These are phyloP conservation scores for Stylophora pistillata DNA, from an alignment of 64 coral and sea anemone genomes.

Conservation along the genomic window DNA sequence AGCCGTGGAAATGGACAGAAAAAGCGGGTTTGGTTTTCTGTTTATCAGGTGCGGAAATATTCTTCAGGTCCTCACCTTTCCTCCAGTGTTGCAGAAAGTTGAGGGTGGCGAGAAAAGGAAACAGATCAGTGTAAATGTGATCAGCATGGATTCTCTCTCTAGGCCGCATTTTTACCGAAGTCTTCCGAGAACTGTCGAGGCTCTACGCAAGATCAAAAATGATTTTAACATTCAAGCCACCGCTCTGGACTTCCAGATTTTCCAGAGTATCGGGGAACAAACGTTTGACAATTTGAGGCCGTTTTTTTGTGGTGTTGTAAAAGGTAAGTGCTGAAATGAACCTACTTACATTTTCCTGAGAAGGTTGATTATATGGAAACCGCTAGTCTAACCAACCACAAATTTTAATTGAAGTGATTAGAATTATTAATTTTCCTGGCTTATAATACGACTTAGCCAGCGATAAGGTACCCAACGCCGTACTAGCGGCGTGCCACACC, in stretches of 20 bases:
- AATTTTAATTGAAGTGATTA: too few relatives aligned
- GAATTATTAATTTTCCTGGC: too few relatives aligned
- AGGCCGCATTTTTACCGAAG: conserved; percentile 60
- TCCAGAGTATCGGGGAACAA: conserved; percentile 58
- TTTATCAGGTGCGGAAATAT: conserved; percentile 44
- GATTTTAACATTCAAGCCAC: conserved; percentile 35
- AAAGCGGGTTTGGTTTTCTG: conserved; percentile 32
- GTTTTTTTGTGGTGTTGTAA: conserved; percentile 44
- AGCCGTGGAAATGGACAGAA: not conserved
- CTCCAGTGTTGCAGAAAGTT: conserved; percentile 4
- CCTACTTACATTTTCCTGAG: too few relatives aligned
- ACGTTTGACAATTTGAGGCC: conserved; percentile 57
- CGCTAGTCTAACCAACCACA: too few relatives aligned
- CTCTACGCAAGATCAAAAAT: conserved; percentile 17
- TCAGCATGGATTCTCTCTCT: conserved; percentile 46
- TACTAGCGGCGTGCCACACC: too few relatives aligned
- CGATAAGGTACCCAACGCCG: too few relatives aligned
- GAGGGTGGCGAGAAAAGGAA: not conserved
- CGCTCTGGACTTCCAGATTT: conserved; percentile 54
- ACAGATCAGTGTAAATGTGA: conserved; percentile 50
- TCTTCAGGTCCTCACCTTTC: conserved; percentile 28
- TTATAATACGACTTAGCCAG: too few relatives aligned
- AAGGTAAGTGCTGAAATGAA: conserved; percentile 32
- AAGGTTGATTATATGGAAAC: too few relatives aligned
- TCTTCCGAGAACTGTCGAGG: conserved; percentile 14